Conservation (phyloP, 2,888 invertebrate genomes). For the Rambutsinella grinnellia region DNA sequence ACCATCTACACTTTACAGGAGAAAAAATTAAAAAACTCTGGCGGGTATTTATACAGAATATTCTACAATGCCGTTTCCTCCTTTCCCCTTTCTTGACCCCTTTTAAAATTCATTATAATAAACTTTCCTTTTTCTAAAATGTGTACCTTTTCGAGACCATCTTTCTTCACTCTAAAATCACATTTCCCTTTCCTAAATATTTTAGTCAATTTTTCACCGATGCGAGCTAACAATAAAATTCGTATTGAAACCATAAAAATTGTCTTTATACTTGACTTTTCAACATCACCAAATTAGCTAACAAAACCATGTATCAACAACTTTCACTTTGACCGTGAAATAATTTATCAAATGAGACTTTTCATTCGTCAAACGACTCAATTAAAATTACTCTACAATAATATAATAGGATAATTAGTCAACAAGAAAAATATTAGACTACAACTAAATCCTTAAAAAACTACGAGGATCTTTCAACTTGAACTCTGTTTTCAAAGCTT, state of each 20-base stretch:
- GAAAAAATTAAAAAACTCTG: no score
- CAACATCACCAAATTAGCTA: no score
- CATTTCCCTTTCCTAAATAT: background rate
- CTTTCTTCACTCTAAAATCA: conserved; percentile 5
- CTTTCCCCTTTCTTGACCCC: no score
- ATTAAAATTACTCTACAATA: background rate
- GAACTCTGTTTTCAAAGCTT: background rate
- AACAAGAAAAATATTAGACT: background rate
- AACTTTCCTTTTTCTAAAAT: no score
- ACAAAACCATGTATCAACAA: no score
- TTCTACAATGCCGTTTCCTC: background rate
- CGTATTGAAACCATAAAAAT: no score
- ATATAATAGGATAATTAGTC: background rate
- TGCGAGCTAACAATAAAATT: no score
- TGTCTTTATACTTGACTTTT: no score
- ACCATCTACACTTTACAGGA: no score
- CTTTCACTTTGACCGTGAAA: no score
- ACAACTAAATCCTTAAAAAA: background rate
- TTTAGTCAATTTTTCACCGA: no score
- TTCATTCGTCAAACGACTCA: background rate
- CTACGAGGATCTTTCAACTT: background rate
- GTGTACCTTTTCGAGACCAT: conserved; percentile 35
- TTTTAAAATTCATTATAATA: no score
- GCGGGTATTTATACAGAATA: background rate
- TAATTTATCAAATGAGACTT: background rate